Base-by-base conservation (phyloP, 2,797 vertebrate species). In the Gymnothorax reevesii region DNA sequence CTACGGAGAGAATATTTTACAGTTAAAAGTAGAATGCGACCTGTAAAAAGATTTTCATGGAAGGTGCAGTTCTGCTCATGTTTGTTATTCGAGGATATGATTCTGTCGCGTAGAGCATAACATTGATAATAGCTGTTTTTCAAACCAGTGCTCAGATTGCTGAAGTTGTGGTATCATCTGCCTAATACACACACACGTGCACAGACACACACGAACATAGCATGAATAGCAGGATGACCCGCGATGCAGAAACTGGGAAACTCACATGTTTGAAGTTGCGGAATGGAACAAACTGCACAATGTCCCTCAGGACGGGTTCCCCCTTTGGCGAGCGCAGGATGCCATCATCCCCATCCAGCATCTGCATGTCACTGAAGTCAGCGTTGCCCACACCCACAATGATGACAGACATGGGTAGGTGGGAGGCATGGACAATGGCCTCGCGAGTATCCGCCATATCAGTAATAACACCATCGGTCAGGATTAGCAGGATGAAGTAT, bases 191-290 rank as follows among this genome's bases (percentile, higher is more conserved):
- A 17, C 52, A 33, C 52, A 15, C 33, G 2, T 15, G 33, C 33
- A 42, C 33, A 64, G 22, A 64, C 12, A 49, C 2, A 20, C 49
- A 17, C 52, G 27, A 49, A 15, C 33, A 7, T 15, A 42, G 5
- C 3, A 42, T 52, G 73, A 42, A 49, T 49, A 77, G 73, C 33
- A 20, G 33, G 42, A 77, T 5, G 73, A 52, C 42, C 15, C 33
- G 8, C 12, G 42, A 20, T 7, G 15, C 42, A 77, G 73, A 15
- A 2, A 20, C 85, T 13, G 2, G 59, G 10, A 57, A 15, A 91
- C 95, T 93, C 87, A 96, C 96, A 66, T 96, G 95, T 90, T 96
- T 96, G 90, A 96, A 96, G 87, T 96, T 95, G 55, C 95, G 92
- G 89, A 96, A 95, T 49, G 96, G 96, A 85, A 96, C 95, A 1